phyloP scores from a whole-genome alignment of 2,113 vertebrate species.

The Hystrix brachyura region DNA sequence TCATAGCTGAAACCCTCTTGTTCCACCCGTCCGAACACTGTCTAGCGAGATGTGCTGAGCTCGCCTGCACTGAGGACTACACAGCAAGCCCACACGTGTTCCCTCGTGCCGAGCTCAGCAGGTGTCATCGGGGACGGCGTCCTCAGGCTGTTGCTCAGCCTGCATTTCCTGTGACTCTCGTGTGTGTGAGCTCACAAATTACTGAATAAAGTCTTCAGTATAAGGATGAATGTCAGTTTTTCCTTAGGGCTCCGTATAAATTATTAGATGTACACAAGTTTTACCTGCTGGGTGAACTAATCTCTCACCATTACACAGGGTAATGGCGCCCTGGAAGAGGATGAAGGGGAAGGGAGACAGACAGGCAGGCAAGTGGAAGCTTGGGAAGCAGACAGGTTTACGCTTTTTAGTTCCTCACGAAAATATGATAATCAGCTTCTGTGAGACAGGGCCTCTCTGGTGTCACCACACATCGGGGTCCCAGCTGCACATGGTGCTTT shows the following conservation, averaged over 20 bases:
- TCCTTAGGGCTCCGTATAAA: background rate
- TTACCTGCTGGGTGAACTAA: background rate
- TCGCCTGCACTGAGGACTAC: background rate
- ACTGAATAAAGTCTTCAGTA: background rate
- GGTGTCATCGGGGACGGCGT: background rate
- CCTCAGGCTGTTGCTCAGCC: background rate
- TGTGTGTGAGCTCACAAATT: background rate
- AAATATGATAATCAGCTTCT: background rate
- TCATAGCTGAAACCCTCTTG: background rate
- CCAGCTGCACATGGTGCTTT: background rate
- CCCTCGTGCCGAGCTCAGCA: background rate
- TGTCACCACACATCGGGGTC: background rate
- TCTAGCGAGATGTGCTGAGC: background rate
- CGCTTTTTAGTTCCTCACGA: background rate
- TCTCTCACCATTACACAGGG: background rate
- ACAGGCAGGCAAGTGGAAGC: background rate
- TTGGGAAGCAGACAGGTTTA: background rate
- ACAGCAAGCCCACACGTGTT: background rate
- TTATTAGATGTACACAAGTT: background rate
- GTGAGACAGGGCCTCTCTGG: no score
- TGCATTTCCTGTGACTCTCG: background rate
- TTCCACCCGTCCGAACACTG: background rate
- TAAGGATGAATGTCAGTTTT: background rate
- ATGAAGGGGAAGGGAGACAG: background rate
- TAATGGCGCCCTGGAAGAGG: background rate